Evolutionary conservation across 2,797 vertebrate species (phyloP).

Genomic region (Microchirus variegatus): DNA sequence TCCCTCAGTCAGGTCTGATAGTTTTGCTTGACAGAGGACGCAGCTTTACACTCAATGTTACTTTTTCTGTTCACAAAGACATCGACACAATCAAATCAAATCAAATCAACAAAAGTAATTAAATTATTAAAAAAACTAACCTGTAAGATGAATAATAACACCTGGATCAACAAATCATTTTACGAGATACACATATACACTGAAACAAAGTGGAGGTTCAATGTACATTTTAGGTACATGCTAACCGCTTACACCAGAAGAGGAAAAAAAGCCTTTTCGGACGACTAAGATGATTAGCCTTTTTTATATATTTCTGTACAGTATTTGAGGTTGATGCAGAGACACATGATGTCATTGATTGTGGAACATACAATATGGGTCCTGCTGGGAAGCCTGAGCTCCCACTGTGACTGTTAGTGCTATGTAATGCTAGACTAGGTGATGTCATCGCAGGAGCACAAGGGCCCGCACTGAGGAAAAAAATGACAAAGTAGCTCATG

Average conservation of each 20-base stretch:
- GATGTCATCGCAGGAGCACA: conserved; percentile 66
- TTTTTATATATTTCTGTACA: conserved; percentile 40
- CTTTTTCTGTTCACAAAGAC: no score
- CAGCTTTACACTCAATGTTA: no score
- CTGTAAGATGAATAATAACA: no score
- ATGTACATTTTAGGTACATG: no score
- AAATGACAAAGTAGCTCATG: conserved; percentile 9
- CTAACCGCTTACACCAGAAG: conserved; percentile 16
- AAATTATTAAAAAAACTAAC: no score
- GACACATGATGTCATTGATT: conserved; percentile 73
- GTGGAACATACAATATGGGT: conserved; percentile 57
- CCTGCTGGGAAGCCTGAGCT: conserved; percentile 64
- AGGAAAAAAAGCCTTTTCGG: not conserved
- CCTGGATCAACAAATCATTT: no score
- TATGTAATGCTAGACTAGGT: conserved; percentile 69
- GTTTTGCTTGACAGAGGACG: no score
- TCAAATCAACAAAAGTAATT: no score
- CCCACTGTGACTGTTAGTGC: conserved; percentile 65
- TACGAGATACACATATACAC: no score
- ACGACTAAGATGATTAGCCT: conserved; percentile 41
- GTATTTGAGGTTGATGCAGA: conserved; percentile 43
- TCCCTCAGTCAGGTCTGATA: no score
- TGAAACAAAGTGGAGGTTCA: no score
- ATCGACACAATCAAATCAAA: no score
- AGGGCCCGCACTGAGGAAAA: conserved; percentile 11